A percentile compares a stretch with the other conserved stretches of the same genome.
Evolutionary conservation across 35 echinoderm and acorn worm species (phyloP).

Genomic region (Ophiothrix spiculata): DNA sequence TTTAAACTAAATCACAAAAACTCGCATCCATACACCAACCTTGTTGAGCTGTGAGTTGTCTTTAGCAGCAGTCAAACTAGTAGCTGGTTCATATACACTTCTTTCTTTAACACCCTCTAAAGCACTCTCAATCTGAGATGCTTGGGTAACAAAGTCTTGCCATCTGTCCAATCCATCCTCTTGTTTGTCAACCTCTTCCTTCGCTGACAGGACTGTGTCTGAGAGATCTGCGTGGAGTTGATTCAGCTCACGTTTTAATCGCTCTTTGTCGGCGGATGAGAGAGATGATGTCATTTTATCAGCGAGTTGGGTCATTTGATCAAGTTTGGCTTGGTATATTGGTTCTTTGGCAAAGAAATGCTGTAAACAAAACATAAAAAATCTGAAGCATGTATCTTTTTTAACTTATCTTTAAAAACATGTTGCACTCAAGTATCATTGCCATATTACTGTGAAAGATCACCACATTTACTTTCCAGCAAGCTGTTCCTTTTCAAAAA

Average conservation of each 20-base stretch:
- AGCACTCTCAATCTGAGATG: slow-evolving; percentile 31
- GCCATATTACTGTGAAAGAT: too few relatives aligned
- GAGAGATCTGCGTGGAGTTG: slow-evolving; percentile 46
- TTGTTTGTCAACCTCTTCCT: slow-evolving; percentile 39
- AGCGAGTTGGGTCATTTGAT: slow-evolving; percentile 37
- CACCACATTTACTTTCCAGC: too few relatives aligned
- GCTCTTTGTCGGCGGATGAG: slow-evolving; percentile 21
- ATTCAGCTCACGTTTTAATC: slow-evolving; percentile 37
- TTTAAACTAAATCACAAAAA: not conserved
- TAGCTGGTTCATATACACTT: slow-evolving; percentile 33
- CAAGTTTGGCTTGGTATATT: slow-evolving; percentile 65
- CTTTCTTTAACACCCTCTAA: slow-evolving; percentile 40
- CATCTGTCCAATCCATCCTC: slow-evolving; percentile 37
- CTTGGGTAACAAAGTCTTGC: slow-evolving; percentile 49
- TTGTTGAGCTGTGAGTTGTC: slow-evolving; percentile 63
- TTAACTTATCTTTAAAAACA: not conserved
- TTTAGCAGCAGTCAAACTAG: slow-evolving; percentile 31
- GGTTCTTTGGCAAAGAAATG: slow-evolving; percentile 60
- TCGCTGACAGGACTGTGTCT: slow-evolving; percentile 15
- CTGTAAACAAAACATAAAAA: slow-evolving; percentile 45
- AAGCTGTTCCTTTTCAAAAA: too few relatives aligned
- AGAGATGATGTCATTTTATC: slow-evolving; percentile 48
- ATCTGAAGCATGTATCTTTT: not conserved
- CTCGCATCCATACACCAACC: slow-evolving; percentile 23
- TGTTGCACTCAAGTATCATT: too few relatives aligned